phyloP scores from a whole-genome alignment of 2,113 vertebrate species.

The Anarrhichthys ocellatus region DNA sequence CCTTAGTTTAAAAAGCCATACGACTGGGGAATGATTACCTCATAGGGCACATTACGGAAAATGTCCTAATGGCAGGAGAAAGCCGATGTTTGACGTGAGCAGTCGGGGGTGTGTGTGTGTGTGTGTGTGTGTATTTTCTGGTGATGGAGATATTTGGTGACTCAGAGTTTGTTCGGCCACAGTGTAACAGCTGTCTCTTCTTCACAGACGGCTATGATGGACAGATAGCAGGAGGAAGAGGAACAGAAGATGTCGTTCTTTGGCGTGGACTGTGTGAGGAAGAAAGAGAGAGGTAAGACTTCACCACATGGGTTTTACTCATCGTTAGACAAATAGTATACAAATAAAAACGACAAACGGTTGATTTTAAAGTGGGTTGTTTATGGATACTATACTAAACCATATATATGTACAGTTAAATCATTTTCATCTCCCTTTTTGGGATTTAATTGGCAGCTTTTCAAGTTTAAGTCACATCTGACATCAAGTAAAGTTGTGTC shows the following conservation, averaged over 20 bases:
- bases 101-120: not conserved
- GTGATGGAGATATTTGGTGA: not conserved
- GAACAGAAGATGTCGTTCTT: slow-evolving; percentile 86
- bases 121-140: not conserved
- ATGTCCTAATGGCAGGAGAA: slow-evolving; percentile 14
- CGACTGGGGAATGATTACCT: slow-evolving; percentile 17
- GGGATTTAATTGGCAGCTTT: no score
- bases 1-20: not conserved
- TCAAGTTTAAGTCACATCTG: no score
- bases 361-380: no score
- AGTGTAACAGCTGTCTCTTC: not conserved
- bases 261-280: slow-evolving; percentile 82
- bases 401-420: no score
- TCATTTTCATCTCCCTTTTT: no score
- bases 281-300: slow-evolving; percentile 83
- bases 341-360: no score
- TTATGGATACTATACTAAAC: no score
- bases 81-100: not conserved
- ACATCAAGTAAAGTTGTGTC: no score
- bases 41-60: slow-evolving; percentile 58
- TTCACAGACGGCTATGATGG: slow-evolving; percentile 74
- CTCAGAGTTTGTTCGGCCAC: not conserved
- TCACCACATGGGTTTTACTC: not conserved
- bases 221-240: slow-evolving; percentile 69
- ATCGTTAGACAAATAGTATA: no score